Evolutionary conservation across 2,797 vertebrate genomes (phyloP).

Genomic region (Gila robusta): DNA sequence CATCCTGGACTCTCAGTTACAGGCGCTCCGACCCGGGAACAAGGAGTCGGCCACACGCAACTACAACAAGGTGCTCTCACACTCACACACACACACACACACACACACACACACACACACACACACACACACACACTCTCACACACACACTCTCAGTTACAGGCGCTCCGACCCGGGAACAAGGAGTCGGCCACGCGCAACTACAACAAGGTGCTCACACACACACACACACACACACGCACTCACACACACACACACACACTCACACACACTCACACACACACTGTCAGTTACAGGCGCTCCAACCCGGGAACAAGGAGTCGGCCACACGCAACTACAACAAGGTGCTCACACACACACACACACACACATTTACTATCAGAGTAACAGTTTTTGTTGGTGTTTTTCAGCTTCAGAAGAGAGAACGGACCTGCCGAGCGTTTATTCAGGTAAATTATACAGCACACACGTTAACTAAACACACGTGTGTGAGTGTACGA

Average conservation of each 20-base stretch:
- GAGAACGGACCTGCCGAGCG: slow-evolving; percentile 88
- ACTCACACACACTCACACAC: slow-evolving; percentile 8
- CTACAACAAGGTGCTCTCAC: slow-evolving; percentile 87
- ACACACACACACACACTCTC: not conserved
- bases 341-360: not conserved
- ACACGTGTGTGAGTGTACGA: not conserved
- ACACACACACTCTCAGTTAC: not conserved
- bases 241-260: not conserved
- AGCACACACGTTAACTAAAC: not conserved
- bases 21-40: slow-evolving; percentile 90
- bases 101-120: not conserved
- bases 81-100: not conserved
- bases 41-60: slow-evolving; percentile 91
- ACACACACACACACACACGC: not conserved
- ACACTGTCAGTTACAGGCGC: not conserved
- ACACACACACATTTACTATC: not conserved
- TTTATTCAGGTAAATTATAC: slow-evolving; percentile 86
- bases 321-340: too few relatives aligned
- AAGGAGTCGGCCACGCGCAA: too few relatives aligned
- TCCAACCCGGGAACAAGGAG: too few relatives aligned
- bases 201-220: too few relatives aligned
- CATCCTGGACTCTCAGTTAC: slow-evolving; percentile 92
- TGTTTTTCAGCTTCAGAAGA: slow-evolving; percentile 86
- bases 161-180: too few relatives aligned
- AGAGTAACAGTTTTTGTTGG: slow-evolving; percentile 12